Base-by-base conservation (phyloP, 2,113 vertebrate species). In the Anolis sagrei region DNA sequence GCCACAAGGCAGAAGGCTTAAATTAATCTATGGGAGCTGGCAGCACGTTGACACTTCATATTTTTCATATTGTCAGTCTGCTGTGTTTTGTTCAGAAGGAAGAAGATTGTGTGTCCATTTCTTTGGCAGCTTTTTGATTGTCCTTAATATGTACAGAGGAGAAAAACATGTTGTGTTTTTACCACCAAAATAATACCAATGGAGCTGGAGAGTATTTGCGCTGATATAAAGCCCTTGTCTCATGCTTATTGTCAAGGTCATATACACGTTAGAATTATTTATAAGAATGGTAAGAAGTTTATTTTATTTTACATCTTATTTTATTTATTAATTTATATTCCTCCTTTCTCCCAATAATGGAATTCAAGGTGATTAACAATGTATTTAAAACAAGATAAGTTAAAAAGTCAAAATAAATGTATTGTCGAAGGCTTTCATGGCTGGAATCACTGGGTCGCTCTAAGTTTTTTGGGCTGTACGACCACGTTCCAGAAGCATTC, bases 21-120 rank as follows among this genome's bases (percentile, higher is more conserved):
- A 77, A 77, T 87, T 89, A 87, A 84, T 51, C 82, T 77, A 51
- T 76, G 7, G 32, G 72, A 78, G 44, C 27, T 77, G 76, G 51
- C 48, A 23, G 73, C 76, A 76, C 8, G 32, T 78, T 82, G 87
- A 72, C 79, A 73, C 44, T 69, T 64, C 79, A 70, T 66, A 54
- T 82, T 66, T 82, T 82, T 51, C 76, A 70, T 68, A 70, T 62
- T 85, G 79, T 89, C 87, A 82, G 18, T 39, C 58, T 82, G 7
- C 34, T 72, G 39, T 34, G 32, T 19, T 62, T 39, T 86, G 69
- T 86, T 77, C 39, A 85, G 44, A n/a, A 68, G 49, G 27, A 79
- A 58, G 54, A 87, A 61, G 39, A 86, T 76, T 64, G 48, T 76
- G 29, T 85, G 34, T 78, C 83, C 10, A 44, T 82, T 73, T 70